These are phyloP conservation scores for Eupeodes luniger DNA, from an alignment of 2,888 invertebrate species.

Conservation along the genomic window DNA sequence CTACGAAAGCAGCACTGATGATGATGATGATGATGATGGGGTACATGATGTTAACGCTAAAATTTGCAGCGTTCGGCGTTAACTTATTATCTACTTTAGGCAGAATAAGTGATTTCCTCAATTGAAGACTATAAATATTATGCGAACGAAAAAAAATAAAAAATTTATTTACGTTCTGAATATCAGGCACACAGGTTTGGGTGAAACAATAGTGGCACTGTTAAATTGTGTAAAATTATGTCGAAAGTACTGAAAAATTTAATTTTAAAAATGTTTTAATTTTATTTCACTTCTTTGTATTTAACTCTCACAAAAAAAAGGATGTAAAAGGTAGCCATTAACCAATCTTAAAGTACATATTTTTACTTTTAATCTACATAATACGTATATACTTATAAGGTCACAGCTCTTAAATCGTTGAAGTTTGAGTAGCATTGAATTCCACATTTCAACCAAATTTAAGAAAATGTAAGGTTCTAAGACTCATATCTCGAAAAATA, in stretches of 20 bases:
- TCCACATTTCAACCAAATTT: too few species aligned
- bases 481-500: too few species aligned
- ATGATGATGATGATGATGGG: background rate
- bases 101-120: conserved; percentile 72
- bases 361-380: too few species aligned
- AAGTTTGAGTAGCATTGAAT: too few species aligned
- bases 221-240: background rate
- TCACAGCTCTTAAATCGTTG: too few species aligned
- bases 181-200: background rate
- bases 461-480: too few species aligned
- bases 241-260: background rate
- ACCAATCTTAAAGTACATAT: too few species aligned
- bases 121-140: conserved; percentile 46
- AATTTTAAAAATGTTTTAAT: too few species aligned
- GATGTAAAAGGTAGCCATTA: too few species aligned
- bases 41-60: conserved; percentile 14
- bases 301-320: too few species aligned
- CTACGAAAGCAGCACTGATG: background rate
- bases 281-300: too few species aligned
- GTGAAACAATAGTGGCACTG: background rate
- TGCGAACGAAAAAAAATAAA: conserved; percentile 33
- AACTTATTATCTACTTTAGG: conserved; percentile 72
- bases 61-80: conserved; percentile 56
- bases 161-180: conserved; percentile 40
- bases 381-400: too few species aligned